Conservation (phyloP, 2,888 invertebrate species). For the Herminia tarsipennalis region DNA sequence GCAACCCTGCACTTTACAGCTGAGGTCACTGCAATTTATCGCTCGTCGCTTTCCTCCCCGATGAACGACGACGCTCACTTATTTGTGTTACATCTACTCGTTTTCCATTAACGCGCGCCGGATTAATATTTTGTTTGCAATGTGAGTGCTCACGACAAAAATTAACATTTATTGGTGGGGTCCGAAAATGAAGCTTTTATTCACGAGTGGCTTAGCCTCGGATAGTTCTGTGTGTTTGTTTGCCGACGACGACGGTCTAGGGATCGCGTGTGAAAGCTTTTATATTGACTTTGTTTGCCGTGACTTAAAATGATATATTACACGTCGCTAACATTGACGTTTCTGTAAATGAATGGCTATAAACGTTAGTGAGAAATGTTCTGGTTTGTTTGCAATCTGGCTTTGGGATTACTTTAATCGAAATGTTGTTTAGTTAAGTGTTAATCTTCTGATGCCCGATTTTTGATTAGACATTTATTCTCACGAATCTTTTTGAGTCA, state of each 20-base stretch:
- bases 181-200: constrained; percentile 81
- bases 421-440: constrained; percentile 30
- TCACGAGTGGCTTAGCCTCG: constrained; percentile 82
- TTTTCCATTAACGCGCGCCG: constrained; percentile 82
- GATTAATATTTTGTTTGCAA: constrained; percentile 84
- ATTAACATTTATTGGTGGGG: constrained; percentile 84
- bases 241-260: constrained; percentile 68
- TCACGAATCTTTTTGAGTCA: constrained; percentile 25
- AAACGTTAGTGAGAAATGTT: constrained; percentile 65
- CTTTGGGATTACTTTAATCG: constrained; percentile 45
- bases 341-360: constrained; percentile 72
- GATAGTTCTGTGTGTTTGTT: constrained; percentile 82
- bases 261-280: constrained; percentile 84
- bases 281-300: constrained; percentile 79
- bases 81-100: constrained; percentile 80
- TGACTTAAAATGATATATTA: constrained; percentile 84
- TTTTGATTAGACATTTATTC: constrained; percentile 37
- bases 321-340: constrained; percentile 79
- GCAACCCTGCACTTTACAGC: constrained; percentile 48
- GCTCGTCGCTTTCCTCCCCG: constrained; percentile 48
- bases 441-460: constrained; percentile 29
- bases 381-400: constrained; percentile 67
- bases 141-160: constrained; percentile 81
- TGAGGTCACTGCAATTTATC: constrained; percentile 80
- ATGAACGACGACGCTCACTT: constrained; percentile 63